Evolutionary conservation across 1,140 invertebrate genomes (phyloP).

Genomic region (Littorina saxatilis): DNA sequence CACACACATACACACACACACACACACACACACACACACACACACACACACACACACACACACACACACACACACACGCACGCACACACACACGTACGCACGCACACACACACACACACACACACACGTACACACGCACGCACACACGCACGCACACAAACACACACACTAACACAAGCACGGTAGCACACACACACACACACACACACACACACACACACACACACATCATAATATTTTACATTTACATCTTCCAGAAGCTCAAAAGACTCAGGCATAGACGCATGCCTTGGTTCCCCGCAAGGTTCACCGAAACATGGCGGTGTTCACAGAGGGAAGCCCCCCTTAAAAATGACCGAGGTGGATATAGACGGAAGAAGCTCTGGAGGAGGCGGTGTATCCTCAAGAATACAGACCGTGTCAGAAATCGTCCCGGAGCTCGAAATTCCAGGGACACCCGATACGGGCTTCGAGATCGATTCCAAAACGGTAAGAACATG

Average conservation of each 20-base stretch:
- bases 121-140: too few relatives aligned
- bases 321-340: neutral
- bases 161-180: too few relatives aligned
- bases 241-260: neutral
- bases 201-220: too few relatives aligned
- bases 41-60: too few relatives aligned
- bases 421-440: constrained; percentile 51
- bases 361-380: constrained; percentile 1
- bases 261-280: constrained; percentile 35
- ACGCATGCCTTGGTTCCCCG: neutral
- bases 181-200: too few relatives aligned
- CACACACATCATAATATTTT: too few relatives aligned
- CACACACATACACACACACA: too few relatives aligned
- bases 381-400: constrained; percentile 11
- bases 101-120: too few relatives aligned
- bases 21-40: too few relatives aligned
- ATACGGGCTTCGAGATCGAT: constrained; percentile 26
- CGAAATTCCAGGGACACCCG: constrained; percentile 48
- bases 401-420: constrained; percentile 49
- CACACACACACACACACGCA: too few relatives aligned
- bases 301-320: neutral
- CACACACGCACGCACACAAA: too few relatives aligned
- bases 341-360: constrained; percentile 23
- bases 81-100: too few relatives aligned
- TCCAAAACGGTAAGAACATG: constrained; percentile 23